Percentiles rank a stretch among this genome's conserved stretches.
Evolutionary conservation across 2,888 invertebrate genomes (phyloP).

Genomic region (Troides aeacus): DNA sequence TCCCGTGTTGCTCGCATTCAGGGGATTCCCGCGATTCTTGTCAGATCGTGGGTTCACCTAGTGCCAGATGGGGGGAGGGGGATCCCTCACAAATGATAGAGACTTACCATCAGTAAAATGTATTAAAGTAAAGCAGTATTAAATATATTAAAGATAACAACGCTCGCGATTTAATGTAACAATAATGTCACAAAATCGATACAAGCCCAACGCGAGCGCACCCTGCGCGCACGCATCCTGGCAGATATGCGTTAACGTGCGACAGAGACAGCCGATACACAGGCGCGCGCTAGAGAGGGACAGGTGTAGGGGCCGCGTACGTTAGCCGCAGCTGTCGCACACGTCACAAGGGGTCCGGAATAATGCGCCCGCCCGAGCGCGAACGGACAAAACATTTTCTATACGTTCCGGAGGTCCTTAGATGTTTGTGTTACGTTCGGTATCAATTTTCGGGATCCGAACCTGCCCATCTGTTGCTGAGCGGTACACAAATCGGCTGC

Average conservation of each 20-base stretch:
- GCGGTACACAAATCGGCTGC: not conserved
- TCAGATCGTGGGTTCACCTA: no score
- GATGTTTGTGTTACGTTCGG: conserved; percentile 6
- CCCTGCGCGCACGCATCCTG: conserved; percentile 53
- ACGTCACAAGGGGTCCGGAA: conserved; percentile 70
- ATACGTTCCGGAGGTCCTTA: conserved; percentile 23
- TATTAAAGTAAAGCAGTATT: not conserved
- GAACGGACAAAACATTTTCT: conserved; percentile 50
- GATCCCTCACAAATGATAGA: no score
- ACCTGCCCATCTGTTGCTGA: conserved; percentile 17
- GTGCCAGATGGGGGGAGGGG: no score
- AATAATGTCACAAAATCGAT: conserved; percentile 54
- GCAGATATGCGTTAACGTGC: conserved; percentile 58
- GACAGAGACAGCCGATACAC: conserved; percentile 46
- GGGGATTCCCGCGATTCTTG: no score
- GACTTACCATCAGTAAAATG: no score
- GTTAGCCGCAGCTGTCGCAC: conserved; percentile 75
- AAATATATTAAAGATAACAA: no score
- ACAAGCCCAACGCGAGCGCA: conserved; percentile 48
- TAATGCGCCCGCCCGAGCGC: conserved; percentile 65
- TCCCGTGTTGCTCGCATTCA: no score
- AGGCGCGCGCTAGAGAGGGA: conserved; percentile 52
- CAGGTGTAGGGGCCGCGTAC: conserved; percentile 52
- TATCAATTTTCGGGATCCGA: conserved; percentile 13
- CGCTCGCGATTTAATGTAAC: conserved; percentile 10